Percentiles rank a stretch among this genome's conserved stretches.
These are phyloP conservation scores for Drosophila lowei DNA, from an alignment of 1,140 invertebrate genomes.

Conservation along the genomic window DNA sequence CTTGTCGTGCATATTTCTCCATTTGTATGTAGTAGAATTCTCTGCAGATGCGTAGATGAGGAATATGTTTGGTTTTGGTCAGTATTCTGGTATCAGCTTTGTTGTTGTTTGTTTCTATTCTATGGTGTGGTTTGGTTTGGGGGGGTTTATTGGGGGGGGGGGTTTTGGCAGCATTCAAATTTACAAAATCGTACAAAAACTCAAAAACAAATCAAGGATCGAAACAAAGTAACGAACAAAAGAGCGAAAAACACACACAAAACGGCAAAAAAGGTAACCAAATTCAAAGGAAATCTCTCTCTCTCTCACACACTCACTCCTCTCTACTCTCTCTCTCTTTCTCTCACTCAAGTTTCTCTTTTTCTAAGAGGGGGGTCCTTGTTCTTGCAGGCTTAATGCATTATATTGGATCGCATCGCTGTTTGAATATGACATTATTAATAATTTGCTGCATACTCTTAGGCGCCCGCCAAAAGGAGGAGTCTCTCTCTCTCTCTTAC, in stretches of 20 bases:
- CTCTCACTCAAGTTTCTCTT: not conserved
- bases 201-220: conserved; percentile 24
- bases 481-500: conserved; percentile 19
- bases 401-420: conserved; percentile 69
- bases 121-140: conserved; percentile 26
- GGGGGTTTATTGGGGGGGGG: conserved; percentile 2
- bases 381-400: conserved; percentile 63
- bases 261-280: conserved; percentile 37
- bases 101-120: conserved; percentile 45
- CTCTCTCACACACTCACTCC: conserved; percentile 2
- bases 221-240: conserved; percentile 28
- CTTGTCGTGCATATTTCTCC: conserved; percentile 99
- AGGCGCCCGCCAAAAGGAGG: conserved; percentile 46
- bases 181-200: conserved; percentile 58
- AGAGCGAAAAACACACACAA: conserved; percentile 9
- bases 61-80: conserved; percentile 77
- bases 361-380: conserved; percentile 28
- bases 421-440: conserved; percentile 82
- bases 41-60: conserved; percentile 87
- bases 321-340: conserved; percentile 4
- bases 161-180: conserved; percentile 71
- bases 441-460: conserved; percentile 79
- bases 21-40: conserved; percentile 99
- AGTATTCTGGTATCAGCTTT: conserved; percentile 60
- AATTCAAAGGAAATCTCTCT: conserved; percentile 50